These are phyloP conservation scores for Scaptomyza pallida DNA, from an alignment of 1,140 invertebrate species.

Conservation along the genomic window DNA sequence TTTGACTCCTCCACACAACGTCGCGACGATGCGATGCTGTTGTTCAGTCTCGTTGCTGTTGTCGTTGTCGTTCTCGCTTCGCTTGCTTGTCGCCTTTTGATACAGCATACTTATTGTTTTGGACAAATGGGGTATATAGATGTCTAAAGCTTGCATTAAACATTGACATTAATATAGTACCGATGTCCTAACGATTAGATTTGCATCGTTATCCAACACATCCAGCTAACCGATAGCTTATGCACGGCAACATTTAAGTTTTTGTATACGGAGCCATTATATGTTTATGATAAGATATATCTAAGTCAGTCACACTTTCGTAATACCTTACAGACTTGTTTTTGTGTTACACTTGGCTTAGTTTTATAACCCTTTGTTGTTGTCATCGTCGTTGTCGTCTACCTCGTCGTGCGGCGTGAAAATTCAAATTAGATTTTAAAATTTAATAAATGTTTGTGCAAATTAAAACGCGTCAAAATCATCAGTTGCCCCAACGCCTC, in stretches of 20 bases:
- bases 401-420: constrained; percentile 64
- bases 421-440: constrained; percentile 81
- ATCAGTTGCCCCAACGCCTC: constrained; percentile 37
- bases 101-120: constrained; percentile 3
- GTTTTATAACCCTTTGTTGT: constrained; percentile 45
- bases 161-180: too few relatives aligned
- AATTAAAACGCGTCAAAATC: constrained; percentile 71
- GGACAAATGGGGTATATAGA: too few relatives aligned
- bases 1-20: constrained; percentile 35
- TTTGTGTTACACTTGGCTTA: constrained; percentile 68
- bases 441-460: constrained; percentile 77
- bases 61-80: constrained; percentile 10
- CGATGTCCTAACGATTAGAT: too few relatives aligned
- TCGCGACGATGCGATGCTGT: constrained; percentile 1
- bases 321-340: constrained; percentile 27
- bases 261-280: too few relatives aligned
- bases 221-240: too few relatives aligned
- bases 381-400: constrained; percentile 12
- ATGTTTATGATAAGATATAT: not conserved
- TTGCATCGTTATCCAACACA: too few relatives aligned
- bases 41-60: too few relatives aligned
- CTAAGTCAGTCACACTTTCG: not conserved
- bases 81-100: constrained; percentile 26
- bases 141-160: too few relatives aligned
- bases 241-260: too few relatives aligned